phyloP scores from a whole-genome alignment of 1,140 invertebrate species.

The Penaeus indicus region DNA sequence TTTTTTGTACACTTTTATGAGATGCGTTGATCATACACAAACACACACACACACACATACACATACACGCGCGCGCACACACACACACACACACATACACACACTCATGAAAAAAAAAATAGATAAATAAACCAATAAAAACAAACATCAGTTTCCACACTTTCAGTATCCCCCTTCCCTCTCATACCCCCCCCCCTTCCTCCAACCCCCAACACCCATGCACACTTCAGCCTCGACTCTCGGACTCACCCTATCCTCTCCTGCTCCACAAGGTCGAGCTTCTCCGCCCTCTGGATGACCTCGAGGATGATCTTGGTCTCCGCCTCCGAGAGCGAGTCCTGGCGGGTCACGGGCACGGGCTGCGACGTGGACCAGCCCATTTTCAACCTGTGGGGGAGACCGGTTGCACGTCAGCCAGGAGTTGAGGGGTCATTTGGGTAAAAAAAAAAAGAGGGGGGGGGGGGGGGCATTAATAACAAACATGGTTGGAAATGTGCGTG shows the following conservation, averaged over 20 bases:
- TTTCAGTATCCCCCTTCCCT: too few relatives aligned
- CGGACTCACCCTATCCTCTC: conserved; percentile 50
- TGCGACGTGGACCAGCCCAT: conserved; percentile 56
- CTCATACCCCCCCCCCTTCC: too few relatives aligned
- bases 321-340: conserved; percentile 45
- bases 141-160: too few relatives aligned
- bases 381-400: conserved; percentile 25
- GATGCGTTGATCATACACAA: too few relatives aligned
- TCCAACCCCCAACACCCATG: not conserved
- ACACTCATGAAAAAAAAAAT: too few relatives aligned
- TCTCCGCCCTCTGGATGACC: conserved; percentile 48
- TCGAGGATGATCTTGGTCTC: conserved; percentile 57
- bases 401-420: not conserved
- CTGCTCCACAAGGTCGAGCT: conserved; percentile 43
- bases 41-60: too few relatives aligned
- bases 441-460: not conserved
- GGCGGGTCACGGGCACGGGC: conserved; percentile 36
- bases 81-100: too few relatives aligned
- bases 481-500: too few relatives aligned
- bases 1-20: too few relatives aligned
- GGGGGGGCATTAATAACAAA: not conserved
- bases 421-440: not conserved
- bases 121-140: too few relatives aligned
- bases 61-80: too few relatives aligned
- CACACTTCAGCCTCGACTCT: not conserved